These are phyloP conservation scores for Callithrix jacchus DNA, from an alignment of 2,113 vertebrate genomes.

Conservation along the genomic window DNA sequence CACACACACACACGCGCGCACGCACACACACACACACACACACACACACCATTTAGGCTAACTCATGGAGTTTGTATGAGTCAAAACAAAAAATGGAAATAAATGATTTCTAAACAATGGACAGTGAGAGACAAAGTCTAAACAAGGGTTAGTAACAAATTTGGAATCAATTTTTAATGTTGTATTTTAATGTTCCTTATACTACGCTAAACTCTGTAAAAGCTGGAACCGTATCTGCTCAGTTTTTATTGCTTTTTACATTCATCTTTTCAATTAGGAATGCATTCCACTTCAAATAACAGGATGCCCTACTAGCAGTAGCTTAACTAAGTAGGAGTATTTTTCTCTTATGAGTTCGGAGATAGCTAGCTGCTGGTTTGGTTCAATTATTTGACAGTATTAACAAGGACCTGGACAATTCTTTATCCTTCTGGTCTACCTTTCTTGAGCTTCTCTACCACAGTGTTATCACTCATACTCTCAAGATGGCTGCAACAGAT, in stretches of 20 bases:
- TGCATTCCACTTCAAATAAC: neutral
- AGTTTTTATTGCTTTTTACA: neutral
- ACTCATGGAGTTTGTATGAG: neutral
- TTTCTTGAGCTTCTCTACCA: neutral
- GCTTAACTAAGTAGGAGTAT: neutral
- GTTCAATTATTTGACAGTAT: neutral
- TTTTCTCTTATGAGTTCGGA: neutral
- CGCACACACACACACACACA: too few relatives aligned
- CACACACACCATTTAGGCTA: neutral
- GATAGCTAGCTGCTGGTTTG: neutral
- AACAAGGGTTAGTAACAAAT: neutral
- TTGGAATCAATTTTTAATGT: neutral
- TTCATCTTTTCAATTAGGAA: neutral
- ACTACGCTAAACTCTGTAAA: neutral
- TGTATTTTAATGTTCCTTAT: neutral
- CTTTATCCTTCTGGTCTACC: neutral
- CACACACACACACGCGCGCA: neutral
- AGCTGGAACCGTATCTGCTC: neutral
- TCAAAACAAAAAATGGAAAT: neutral
- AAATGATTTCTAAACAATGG: neutral
- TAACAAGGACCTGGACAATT: neutral
- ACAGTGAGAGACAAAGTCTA: neutral
- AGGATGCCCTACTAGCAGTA: neutral
- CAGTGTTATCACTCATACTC: neutral
- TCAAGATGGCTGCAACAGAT: neutral